Conservation (phyloP, 2,113 vertebrate species). For the Sinocyclocheilus anophthalmus region DNA sequence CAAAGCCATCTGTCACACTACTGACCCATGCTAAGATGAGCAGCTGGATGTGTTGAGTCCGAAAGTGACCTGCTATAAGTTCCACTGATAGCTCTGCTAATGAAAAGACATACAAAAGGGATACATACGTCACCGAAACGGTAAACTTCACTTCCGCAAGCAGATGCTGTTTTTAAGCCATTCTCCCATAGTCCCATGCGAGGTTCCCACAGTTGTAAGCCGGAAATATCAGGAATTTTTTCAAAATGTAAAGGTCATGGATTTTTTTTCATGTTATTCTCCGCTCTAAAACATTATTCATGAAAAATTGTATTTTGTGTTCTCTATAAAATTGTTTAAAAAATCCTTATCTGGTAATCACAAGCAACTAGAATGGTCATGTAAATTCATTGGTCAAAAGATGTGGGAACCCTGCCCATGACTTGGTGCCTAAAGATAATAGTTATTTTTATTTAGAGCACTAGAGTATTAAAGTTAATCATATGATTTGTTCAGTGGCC, state of each 20-base stretch:
- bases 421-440: slow-evolving; percentile 14
- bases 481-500: neutral
- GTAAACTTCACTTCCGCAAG: neutral
- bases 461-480: neutral
- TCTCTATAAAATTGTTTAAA: neutral
- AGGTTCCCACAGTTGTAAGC: neutral
- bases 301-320: too few species aligned
- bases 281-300: neutral
- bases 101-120: neutral
- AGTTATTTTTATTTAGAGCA: neutral
- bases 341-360: neutral
- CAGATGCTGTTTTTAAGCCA: neutral
- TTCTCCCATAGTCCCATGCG: neutral
- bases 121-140: neutral
- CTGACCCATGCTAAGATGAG: neutral
- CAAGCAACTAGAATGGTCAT: neutral
- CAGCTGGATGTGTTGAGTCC: neutral
- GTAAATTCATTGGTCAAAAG: neutral
- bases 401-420: neutral
- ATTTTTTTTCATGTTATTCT: neutral
- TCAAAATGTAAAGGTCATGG: neutral
- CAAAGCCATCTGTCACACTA: slow-evolving; percentile 8
- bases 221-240: neutral
- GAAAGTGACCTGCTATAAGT: neutral
- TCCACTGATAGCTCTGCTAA: slow-evolving; percentile 14